Evolutionary conservation across 2,113 vertebrate species (phyloP), one percentile per base, ranked within the genome.

Genomic region (Daphoenositta chrysoptera): DNA sequence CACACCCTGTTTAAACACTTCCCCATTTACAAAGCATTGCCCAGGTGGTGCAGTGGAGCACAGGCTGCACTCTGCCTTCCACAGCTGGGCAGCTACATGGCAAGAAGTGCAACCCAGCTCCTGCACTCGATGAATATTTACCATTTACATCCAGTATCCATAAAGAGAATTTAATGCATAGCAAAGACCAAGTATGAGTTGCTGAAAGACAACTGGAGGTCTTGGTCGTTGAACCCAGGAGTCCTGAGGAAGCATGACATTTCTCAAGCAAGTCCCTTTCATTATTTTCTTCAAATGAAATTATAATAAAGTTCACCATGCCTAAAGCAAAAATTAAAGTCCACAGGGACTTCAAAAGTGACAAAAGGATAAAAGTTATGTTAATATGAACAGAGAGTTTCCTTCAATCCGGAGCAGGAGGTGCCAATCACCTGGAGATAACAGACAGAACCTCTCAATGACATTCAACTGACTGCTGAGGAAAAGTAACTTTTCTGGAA

Each of bases 201-300:
- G 22, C 54, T 76, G 39, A 86, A 90, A 87, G 72, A 14, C 56
- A 90, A 22, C 60, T 53, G 50, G 20, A 83, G 60, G 60, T 57
- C 61, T 64, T 50, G 58, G 76, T 33, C 23, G 20, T 2, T 75
- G 72, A 90, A 83, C 44, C 16, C 44, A 45, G 37, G 39, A 60
- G 51, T 66, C 64, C 69, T 39, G 51, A 68, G 47, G 56, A 88
- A 90, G 77, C 13, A 22, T 4, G 44, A 73, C 54, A 83, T 7
- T 64, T 48, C 35, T 68, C 65, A 57, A 78, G 39, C 56, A 88
- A 94, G 51, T 23, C 60, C 12, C 69, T 83, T 78, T 87, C 76
- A 92, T 93, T 44, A 66, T 86, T 91, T 90, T 63, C 85, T 86
- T 88, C 88, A 92, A 78, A 87, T 61, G 57, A 87, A 92, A 94